Conservation (phyloP, 2,113 vertebrate species). For the Coptodon rendalli region DNA sequence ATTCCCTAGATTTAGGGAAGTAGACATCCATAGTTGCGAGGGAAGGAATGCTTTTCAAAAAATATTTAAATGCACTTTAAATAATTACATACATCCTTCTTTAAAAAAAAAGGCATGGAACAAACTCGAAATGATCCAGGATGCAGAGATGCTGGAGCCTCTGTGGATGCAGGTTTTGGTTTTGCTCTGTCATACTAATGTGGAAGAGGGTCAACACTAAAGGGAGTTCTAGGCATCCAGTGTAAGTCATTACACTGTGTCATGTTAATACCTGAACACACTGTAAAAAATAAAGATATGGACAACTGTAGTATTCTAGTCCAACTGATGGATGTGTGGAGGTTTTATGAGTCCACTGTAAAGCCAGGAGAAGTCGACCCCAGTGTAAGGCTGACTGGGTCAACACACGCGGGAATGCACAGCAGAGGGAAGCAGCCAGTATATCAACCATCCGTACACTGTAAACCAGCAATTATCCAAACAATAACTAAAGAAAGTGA, state of each 20-base stretch:
- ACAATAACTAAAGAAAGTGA: conserved; percentile 25
- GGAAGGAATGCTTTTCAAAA: conserved; percentile 73
- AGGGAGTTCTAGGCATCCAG: background rate
- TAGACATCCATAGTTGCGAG: conserved; percentile 71
- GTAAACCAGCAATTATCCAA: conserved; percentile 17
- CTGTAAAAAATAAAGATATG: background rate
- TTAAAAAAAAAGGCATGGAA: conserved; percentile 43
- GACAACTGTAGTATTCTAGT: background rate
- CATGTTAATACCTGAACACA: conserved; percentile 9
- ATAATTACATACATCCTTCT: conserved; percentile 71
- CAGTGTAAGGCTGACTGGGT: background rate
- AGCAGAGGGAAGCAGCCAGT: background rate
- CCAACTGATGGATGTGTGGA: background rate
- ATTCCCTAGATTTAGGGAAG: conserved; percentile 56
- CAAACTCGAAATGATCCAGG: conserved; percentile 5
- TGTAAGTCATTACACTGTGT: background rate
- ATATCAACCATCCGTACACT: conserved; percentile 4
- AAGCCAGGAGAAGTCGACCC: background rate
- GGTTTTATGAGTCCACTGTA: background rate
- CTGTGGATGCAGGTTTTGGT: conserved; percentile 1
- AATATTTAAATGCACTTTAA: conserved; percentile 77
- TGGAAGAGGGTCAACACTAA: conserved; percentile 22
- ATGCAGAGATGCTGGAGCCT: background rate
- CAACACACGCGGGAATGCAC: conserved; percentile 19
- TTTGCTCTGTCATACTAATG: background rate